Evolutionary conservation across 2,113 vertebrate species (phyloP), one percentile per base, ranked within the genome.

Genomic region (Caranx ignobilis): DNA sequence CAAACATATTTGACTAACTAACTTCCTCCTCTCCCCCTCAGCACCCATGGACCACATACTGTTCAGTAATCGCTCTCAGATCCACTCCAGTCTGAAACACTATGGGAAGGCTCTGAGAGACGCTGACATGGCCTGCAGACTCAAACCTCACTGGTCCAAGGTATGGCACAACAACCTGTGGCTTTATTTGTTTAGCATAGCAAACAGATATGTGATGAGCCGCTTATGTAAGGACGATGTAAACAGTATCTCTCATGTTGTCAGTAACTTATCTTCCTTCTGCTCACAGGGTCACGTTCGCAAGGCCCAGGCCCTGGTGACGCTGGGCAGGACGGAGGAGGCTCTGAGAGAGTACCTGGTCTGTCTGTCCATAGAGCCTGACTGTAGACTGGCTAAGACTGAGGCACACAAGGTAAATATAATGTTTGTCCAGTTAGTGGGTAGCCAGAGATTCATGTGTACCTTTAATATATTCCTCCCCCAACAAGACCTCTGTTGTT

Each of bases 21-120:
- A 50, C 21, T 43, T 11, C 11, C 21, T 78, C 11, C 7, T 84
- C 15, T 77, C 12, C 19, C 67, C 75, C 80, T 8, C 93, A 98
- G 97, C 96, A 84, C 96, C 97, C 62, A 94, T 92, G 79, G 97
- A 98, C 93, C 96, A 97, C 87, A 94, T 97, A 81, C 89, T 98
- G 60, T 97, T 96, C 79, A 96, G 96, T 85, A 97, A 97, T 84
- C 96, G 97, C 73, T 97, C 97, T 67, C 96, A 96, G 93, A 97
- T 98, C 90, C 95, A 97, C 85, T 96, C 95, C n/a, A 95, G 95
- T 73, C 93, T 99, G 89, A 96, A 95, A 80, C 94, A 91, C 63
- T 95, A 94, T 78, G 96, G 96, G 63, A 92, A 95, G 32, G 96
- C 96, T 0, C 79, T 98, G 85, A 92, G 85, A 0, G 97, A 97